Evolutionary conservation across 2,113 vertebrate species (phyloP).

Genomic region (Sebastes schlegelii): DNA sequence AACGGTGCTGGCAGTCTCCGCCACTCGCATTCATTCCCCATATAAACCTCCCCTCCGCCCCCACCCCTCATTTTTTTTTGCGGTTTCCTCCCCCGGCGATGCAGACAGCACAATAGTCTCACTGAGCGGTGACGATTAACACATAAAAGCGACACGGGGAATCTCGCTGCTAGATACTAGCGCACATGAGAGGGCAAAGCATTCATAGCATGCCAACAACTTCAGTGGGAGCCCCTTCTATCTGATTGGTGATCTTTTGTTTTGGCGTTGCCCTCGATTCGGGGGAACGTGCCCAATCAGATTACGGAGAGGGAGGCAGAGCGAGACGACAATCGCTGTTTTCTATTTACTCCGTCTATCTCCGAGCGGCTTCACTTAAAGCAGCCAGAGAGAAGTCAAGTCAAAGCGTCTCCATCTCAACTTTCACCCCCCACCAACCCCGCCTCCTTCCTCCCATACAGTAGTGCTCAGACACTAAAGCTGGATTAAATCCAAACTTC

Average conservation of each 20-base stretch:
- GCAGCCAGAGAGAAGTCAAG: slow-evolving; percentile 66
- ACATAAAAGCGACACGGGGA: slow-evolving; percentile 82
- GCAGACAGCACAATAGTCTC: slow-evolving; percentile 78
- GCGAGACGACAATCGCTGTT: slow-evolving; percentile 68
- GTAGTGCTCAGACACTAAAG: slow-evolving; percentile 39
- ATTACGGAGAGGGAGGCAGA: slow-evolving; percentile 73
- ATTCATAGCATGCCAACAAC: slow-evolving; percentile 79
- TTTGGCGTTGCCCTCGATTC: slow-evolving; percentile 76
- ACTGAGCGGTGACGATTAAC: slow-evolving; percentile 81
- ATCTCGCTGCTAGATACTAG: slow-evolving; percentile 79
- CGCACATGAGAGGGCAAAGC: slow-evolving; percentile 75
- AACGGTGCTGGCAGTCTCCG: slow-evolving; percentile 74
- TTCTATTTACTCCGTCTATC: slow-evolving; percentile 72
- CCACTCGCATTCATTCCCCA: slow-evolving; percentile 70
- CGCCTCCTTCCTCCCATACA: background rate
- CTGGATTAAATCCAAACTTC: slow-evolving; percentile 63
- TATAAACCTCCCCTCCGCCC: slow-evolving; percentile 54
- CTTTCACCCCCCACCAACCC: slow-evolving; percentile 2
- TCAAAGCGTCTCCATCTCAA: slow-evolving; percentile 65
- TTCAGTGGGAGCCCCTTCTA: slow-evolving; percentile 76
- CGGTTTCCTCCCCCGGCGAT: slow-evolving; percentile 74
- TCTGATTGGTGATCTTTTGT: slow-evolving; percentile 85
- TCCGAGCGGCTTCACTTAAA: slow-evolving; percentile 66
- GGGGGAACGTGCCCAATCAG: slow-evolving; percentile 75
- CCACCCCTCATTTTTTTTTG: slow-evolving; percentile 27